Evolutionary conservation across 2,113 vertebrate species (phyloP).

Genomic region (Echinops telfairi): DNA sequence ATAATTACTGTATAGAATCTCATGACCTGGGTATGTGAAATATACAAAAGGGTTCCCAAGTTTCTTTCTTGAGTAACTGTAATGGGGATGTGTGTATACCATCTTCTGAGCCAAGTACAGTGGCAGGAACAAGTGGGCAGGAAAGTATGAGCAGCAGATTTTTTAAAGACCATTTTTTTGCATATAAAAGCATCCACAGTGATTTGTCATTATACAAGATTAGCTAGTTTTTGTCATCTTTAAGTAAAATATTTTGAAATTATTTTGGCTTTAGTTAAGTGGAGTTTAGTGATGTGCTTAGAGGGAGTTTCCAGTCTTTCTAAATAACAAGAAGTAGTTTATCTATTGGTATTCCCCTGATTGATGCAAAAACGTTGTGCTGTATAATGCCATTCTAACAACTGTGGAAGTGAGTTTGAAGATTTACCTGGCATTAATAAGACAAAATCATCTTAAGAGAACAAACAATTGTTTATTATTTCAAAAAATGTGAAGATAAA

Average conservation of each 20-base stretch:
- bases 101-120: not conserved
- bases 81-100: too few species aligned
- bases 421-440: slow-evolving; percentile 8
- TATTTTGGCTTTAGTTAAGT: slow-evolving; percentile 51
- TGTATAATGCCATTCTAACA: not conserved
- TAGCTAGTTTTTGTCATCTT: slow-evolving; percentile 9
- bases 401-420: not conserved
- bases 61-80: not conserved
- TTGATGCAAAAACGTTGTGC: not conserved
- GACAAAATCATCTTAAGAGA: slow-evolving; percentile 18
- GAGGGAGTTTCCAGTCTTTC: slow-evolving; percentile 48
- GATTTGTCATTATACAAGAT: slow-evolving; percentile 1
- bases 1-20: not conserved
- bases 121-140: not conserved
- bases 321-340: not conserved
- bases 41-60: not conserved
- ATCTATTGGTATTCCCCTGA: not conserved
- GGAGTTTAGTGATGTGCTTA: slow-evolving; percentile 27
- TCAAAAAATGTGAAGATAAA: not conserved
- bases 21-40: not conserved
- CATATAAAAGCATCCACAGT: not conserved
- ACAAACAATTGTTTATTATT: not conserved
- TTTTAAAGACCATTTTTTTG: not conserved
- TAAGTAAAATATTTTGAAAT: slow-evolving; percentile 59
- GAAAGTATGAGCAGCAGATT: not conserved